Conservation (phyloP, 2,888 invertebrate species). For the Phyto melanocephala region DNA sequence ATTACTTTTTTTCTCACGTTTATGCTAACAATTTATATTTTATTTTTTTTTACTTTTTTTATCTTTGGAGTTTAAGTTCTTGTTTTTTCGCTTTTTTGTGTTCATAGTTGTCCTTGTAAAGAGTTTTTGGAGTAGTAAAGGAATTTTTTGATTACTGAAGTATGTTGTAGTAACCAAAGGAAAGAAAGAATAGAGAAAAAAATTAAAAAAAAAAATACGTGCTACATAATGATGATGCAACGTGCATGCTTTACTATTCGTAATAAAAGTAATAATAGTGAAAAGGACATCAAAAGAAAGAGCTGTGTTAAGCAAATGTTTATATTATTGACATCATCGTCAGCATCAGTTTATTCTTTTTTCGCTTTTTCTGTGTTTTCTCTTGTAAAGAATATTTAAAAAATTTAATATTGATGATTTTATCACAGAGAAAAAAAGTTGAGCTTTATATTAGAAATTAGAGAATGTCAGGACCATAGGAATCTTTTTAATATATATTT, state of each 20-base stretch:
- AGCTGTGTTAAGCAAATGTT: constrained; percentile 48
- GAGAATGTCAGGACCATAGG: not conserved
- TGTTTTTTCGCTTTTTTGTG: constrained; percentile 28
- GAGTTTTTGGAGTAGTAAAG: constrained; percentile 59
- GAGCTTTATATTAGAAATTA: not conserved
- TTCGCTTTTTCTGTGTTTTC: not conserved
- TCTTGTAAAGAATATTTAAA: constrained; percentile 23
- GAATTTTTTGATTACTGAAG: constrained; percentile 63
- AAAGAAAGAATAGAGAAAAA: not conserved
- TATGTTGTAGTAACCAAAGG: constrained; percentile 44
- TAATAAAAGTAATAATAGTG: constrained; percentile 52
- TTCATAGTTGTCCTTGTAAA: constrained; percentile 55
- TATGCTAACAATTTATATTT: constrained; percentile 51
- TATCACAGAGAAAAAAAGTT: not conserved
- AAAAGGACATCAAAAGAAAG: constrained; percentile 58
- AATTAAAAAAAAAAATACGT: constrained; percentile 19
- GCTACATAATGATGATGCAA: constrained; percentile 22
- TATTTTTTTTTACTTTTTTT: constrained; percentile 42
- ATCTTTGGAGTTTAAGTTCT: constrained; percentile 37
- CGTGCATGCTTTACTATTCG: constrained; percentile 29
- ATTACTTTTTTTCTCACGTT: constrained; percentile 49
- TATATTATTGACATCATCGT: constrained; percentile 45
- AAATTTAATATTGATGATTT: constrained; percentile 24
- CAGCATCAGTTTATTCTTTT: not conserved
- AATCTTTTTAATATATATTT: not conserved